These are phyloP conservation scores for Misgurnus mizolepis DNA, from an alignment of 2,113 vertebrate genomes.

Conservation along the genomic window DNA sequence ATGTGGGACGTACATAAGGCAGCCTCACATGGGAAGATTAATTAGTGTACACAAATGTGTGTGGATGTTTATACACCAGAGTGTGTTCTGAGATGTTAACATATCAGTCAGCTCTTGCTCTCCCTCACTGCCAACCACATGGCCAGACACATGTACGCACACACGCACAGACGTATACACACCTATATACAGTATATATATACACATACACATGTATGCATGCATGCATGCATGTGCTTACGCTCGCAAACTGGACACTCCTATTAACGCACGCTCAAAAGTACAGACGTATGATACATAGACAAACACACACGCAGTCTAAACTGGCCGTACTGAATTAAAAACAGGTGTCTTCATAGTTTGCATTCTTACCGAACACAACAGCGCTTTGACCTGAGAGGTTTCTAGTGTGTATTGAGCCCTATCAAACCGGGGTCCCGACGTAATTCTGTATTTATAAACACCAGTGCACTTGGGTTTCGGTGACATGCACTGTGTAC, in stretches of 20 bases:
- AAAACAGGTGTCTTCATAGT: constrained; percentile 82
- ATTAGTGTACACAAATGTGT: constrained; percentile 63
- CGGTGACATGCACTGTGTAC: constrained; percentile 63
- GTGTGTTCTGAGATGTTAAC: constrained; percentile 67
- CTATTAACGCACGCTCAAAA: constrained; percentile 22
- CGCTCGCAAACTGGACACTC: constrained; percentile 5
- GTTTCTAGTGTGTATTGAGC: constrained; percentile 65
- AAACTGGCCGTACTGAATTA: constrained; percentile 69
- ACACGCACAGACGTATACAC: constrained; percentile 61
- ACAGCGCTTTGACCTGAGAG: constrained; percentile 77
- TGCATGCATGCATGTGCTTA: background rate
- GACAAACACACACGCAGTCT: constrained; percentile 44
- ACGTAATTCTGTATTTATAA: constrained; percentile 68
- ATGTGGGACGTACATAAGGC: constrained; percentile 36
- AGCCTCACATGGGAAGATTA: constrained; percentile 51
- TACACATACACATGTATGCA: constrained; percentile 31
- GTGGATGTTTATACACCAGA: constrained; percentile 62
- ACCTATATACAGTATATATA: background rate
- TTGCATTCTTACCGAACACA: constrained; percentile 73
- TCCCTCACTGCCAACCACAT: constrained; percentile 60
- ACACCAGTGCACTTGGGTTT: constrained; percentile 68
- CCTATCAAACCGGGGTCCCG: constrained; percentile 69
- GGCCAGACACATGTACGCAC: constrained; percentile 69
- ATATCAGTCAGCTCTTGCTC: constrained; percentile 67
- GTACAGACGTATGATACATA: constrained; percentile 49